phyloP scores from a whole-genome alignment of 2,797 vertebrate species.

The Octomys mimax region DNA sequence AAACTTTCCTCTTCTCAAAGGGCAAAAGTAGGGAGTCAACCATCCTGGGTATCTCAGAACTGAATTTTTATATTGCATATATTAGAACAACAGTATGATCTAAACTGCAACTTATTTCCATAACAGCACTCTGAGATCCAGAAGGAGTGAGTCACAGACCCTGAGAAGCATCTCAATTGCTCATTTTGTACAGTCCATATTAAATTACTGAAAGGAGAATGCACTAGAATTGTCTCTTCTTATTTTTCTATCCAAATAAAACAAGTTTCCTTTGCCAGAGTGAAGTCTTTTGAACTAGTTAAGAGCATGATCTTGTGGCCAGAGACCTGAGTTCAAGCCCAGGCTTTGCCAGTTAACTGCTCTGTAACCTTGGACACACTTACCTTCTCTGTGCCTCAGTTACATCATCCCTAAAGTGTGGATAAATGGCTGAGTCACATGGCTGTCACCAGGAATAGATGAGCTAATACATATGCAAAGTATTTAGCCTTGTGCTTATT shows the following conservation, averaged over 20 bases:
- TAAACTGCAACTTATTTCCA: slow-evolving; percentile 60
- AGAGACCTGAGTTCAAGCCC: slow-evolving; percentile 13
- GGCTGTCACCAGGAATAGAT: slow-evolving; percentile 51
- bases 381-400: not conserved
- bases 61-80: slow-evolving; percentile 62
- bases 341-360: not conserved
- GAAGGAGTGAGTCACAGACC: slow-evolving; percentile 70
- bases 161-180: slow-evolving; percentile 62
- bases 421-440: not conserved
- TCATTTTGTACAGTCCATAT: slow-evolving; percentile 58
- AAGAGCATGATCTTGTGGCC: not conserved
- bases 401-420: slow-evolving; percentile 59
- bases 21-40: slow-evolving; percentile 45
- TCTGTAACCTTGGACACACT: slow-evolving; percentile 35
- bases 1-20: slow-evolving; percentile 53
- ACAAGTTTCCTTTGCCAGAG: slow-evolving; percentile 17
- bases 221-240: slow-evolving; percentile 45
- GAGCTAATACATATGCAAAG: slow-evolving; percentile 23
- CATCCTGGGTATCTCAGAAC: not conserved
- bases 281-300: slow-evolving; percentile 44
- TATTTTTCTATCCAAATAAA: slow-evolving; percentile 51
- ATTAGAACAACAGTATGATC: slow-evolving; percentile 53
- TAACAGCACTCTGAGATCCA: slow-evolving; percentile 55
- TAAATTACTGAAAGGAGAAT: slow-evolving; percentile 70
- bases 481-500: slow-evolving; percentile 28